Base-by-base conservation (phyloP, 2,113 vertebrate species). In the Archocentrus centrarchus region DNA sequence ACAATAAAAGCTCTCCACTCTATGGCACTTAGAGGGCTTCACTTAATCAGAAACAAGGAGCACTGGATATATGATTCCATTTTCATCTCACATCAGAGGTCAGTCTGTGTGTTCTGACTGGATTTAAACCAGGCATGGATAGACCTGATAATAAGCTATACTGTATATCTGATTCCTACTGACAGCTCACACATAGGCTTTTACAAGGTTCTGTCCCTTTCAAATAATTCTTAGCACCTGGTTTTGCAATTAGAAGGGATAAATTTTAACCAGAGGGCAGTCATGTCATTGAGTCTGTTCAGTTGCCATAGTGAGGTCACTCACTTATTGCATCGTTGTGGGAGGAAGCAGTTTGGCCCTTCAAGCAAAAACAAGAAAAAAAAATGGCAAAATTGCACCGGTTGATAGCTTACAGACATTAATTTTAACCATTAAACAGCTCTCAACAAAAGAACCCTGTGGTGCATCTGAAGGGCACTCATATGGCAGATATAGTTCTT, bases 321-420 rank as follows among this genome's bases (percentile, higher is more conserved):
- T 88, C 32, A 76, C 39, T 37, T 80, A 73, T 53, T 2, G 14
- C 11, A 81, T 81, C 53, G 27, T 41, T 80, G 62, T 39, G 30
- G 73, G 47, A 76, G 62, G 75, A 88, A 78, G 35, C 2, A 27
- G 20, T 68, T 59, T 47, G 2, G 32, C 15, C 37, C 81, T 78
- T 77, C 0, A 4, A 78, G 59, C 35, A 35, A 75, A 35, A 58
- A 57, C 30, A 18, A 22, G 30, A 66, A 44, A 75, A 53, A 75
- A 53, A 60, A 77, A 82, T n/a, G 11, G 68, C 3, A 0, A 88
- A 87, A 86, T 84, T 80, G 75, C 22, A 1, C 53, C 1, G 37
- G 76, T 81, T 92, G 62, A 91, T 89, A 9, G 66, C 91, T 88
- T 70, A 15, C 61, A 88, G 78, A 17, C 75, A 79, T 82, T 89